phyloP scores from a whole-genome alignment of 2,888 invertebrate species.

The Acrobasis suavella region DNA sequence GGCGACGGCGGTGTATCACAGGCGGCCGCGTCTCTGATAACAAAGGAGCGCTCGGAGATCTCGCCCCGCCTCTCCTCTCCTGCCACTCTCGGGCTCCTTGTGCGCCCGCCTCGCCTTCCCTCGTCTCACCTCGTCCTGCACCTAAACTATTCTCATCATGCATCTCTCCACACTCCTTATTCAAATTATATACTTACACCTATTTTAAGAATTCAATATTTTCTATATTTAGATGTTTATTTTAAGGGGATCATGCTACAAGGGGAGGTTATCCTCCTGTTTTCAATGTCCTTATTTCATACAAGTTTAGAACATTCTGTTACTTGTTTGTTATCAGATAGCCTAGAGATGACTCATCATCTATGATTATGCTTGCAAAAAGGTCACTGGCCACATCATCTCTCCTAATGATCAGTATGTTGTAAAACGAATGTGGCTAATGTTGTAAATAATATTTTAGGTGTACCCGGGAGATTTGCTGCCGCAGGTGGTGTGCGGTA shows the following conservation, averaged over 20 bases:
- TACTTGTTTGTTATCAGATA: slow-evolving; percentile 64
- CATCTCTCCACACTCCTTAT: slow-evolving; percentile 49
- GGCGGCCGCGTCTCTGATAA: slow-evolving; percentile 71
- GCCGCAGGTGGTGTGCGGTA: slow-evolving; percentile 89
- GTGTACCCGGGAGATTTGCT: slow-evolving; percentile 89
- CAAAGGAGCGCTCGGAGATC: slow-evolving; percentile 69
- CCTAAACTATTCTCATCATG: slow-evolving; percentile 41
- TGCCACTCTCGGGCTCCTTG: slow-evolving; percentile 35
- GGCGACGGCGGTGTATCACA: slow-evolving; percentile 64
- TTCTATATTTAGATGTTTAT: slow-evolving; percentile 76
- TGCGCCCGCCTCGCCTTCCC: slow-evolving; percentile 36
- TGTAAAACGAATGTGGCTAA: slow-evolving; percentile 50
- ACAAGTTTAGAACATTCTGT: slow-evolving; percentile 42
- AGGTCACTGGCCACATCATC: slow-evolving; percentile 75
- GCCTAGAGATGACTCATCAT: slow-evolving; percentile 66
- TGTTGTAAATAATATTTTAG: slow-evolving; percentile 73
- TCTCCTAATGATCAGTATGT: slow-evolving; percentile 54
- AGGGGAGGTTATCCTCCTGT: slow-evolving; percentile 60
- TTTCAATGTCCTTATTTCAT: slow-evolving; percentile 42
- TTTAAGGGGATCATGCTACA: slow-evolving; percentile 66
- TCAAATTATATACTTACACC: slow-evolving; percentile 65
- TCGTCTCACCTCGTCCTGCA: slow-evolving; percentile 39
- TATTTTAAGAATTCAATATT: slow-evolving; percentile 78
- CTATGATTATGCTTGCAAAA: slow-evolving; percentile 70
- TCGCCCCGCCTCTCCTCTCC: slow-evolving; percentile 45